Percentiles rank a stretch among this genome's conserved stretches.
Conservation (phyloP, 2,797 vertebrate species). For the Fistularia tabacaria region DNA sequence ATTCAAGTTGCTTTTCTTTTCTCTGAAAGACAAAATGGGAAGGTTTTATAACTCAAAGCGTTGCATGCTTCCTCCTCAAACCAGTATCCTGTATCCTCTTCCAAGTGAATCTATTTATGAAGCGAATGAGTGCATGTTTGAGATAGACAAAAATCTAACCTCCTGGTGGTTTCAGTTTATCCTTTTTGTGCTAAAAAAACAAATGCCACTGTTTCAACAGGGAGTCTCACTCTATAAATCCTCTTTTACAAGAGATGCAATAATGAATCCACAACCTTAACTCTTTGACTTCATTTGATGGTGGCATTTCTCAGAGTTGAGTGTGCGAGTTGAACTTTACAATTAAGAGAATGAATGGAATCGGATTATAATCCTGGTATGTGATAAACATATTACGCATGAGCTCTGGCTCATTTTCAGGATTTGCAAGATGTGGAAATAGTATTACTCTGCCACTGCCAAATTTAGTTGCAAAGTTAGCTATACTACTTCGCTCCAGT, state of each 20-base stretch:
- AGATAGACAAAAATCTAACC: constrained; percentile 74
- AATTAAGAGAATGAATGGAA: constrained; percentile 56
- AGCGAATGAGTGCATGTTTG: constrained; percentile 83
- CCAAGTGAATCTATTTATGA: constrained; percentile 81
- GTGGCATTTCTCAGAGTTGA: constrained; percentile 50
- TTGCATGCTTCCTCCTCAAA: constrained; percentile 85
- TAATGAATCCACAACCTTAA: constrained; percentile 82
- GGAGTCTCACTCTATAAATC: constrained; percentile 61
- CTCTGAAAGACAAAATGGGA: constrained; percentile 57
- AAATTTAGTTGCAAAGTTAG: constrained; percentile 67
- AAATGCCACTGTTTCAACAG: constrained; percentile 66
- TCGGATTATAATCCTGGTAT: constrained; percentile 59
- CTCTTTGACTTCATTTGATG: constrained; percentile 59
- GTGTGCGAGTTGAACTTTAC: constrained; percentile 56
- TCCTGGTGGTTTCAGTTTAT: constrained; percentile 68
- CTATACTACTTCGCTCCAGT: constrained; percentile 43
- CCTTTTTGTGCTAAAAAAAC: constrained; percentile 63
- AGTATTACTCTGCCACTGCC: constrained; percentile 72
- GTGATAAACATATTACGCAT: constrained; percentile 39
- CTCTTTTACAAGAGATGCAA: constrained; percentile 79
- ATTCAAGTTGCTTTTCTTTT: constrained; percentile 50
- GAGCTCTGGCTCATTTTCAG: constrained; percentile 53
- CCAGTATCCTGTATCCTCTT: constrained; percentile 79
- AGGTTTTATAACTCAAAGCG: constrained; percentile 73
- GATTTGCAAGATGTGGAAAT: constrained; percentile 55